Base-by-base conservation (phyloP, 2,888 invertebrate genomes). In the Macrosiphum euphorbiae region DNA sequence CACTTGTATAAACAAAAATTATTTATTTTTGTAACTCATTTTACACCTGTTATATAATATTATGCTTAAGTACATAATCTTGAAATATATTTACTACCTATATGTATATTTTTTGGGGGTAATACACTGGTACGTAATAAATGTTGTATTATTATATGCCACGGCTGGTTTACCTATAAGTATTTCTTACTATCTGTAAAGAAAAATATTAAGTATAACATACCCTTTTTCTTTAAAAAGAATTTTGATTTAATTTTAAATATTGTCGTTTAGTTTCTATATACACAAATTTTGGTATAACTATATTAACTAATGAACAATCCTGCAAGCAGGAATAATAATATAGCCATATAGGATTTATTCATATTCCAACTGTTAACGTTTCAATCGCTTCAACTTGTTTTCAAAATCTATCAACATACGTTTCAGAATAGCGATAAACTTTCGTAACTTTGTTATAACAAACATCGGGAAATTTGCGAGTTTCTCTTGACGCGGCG, bases 401-500 rank as follows among this genome's bases (percentile, higher is more conserved):
- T 78, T 78, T 20, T 78, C 20, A 78, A 78, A 78, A 78, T 78
- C 35, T 78, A 35, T 41, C 35, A 35, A 78, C 3, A 35, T 7
- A 35, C 8, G 20, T 78, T 35, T 78, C 35, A 35, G 78, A 78
- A 78, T 35, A 78, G 1, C 8, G 7, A 20, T 35, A 7, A 78
- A 78, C 35, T 78, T 78, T 41, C 8, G 78, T 35, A 78, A 78
- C 20, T 78, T 78, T 20, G 20, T 78, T 8, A 26, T 24, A 78
- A 67, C 16, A n/a, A 35, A 67, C 35, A 67, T 7, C 7, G 10
- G n/a, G 1, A 89, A 88, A 89, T 90, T 90, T 8, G 90, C 90
- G 28, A 90, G 13, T 67, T 90, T 67, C 67, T 41, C 50, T 13
- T 94, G 41, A 28, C 90, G 61, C 94, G 94, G 94, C 94, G 94